Evolutionary conservation across 2,888 invertebrate genomes (phyloP), one percentile per base, ranked within the genome.

Genomic region (Bombyx huttoni): DNA sequence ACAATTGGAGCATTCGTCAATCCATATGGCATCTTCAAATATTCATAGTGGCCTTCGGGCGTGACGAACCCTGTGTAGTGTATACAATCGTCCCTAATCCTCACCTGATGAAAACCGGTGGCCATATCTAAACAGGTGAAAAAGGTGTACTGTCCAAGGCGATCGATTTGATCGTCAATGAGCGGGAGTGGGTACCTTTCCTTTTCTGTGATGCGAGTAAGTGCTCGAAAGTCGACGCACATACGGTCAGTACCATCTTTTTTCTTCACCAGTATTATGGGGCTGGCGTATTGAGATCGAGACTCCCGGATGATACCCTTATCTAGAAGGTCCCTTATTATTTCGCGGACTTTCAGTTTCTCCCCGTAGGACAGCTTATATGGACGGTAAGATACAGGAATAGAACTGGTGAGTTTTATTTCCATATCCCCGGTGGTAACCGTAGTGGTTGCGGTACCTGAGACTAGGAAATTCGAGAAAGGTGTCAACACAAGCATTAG

Each of bases 91-190:
- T 49, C 34, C 3, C 34, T 33, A 14, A 52, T 34, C 0, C 49
- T 33, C 2, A 75, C 65, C 49, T 75, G 73, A 35, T 73, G 71
- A 54, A 70, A 72, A 0, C 69, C 69, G 46, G 66, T 68, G 3
- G 60, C 58, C 1, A 73, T 47, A 50, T 68, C 67, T 7, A n/a
- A n/a, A 7, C 47, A 49, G 5, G 47, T n/a, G n/a, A 47, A 24
- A 49, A 52, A 10, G 7, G 48, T 10, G 33, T 13, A 61, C 60
- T 24, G 24, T 35, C 62, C 57, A 0, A 68, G 53, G 34, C 57
- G 52, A 48, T 70, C 62, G 5, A 74, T 49, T 45, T 61, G 56
- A 14, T 60, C 46, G 0, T 54, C 54, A 2, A 54, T 54, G 0
- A 54, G 9, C 1, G 52, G 52, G 1, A 52, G n/a, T 0, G 52